These are phyloP conservation scores for Lordiphosa clarofinis DNA, from an alignment of 1,140 invertebrate species.

Conservation along the genomic window DNA sequence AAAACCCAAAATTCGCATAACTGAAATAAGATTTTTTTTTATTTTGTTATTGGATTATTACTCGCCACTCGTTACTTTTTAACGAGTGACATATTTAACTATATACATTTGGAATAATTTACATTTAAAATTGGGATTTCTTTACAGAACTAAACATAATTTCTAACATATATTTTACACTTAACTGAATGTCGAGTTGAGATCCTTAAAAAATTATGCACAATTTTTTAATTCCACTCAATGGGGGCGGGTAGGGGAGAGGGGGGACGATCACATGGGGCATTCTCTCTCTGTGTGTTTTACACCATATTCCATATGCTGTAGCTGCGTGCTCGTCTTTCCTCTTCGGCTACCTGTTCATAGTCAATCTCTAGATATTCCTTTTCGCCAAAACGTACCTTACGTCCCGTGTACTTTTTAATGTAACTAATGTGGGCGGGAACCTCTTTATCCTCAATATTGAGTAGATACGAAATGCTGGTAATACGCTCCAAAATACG, in stretches of 20 bases:
- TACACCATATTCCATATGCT: constrained; percentile 79
- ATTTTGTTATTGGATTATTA: constrained; percentile 22
- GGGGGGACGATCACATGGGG: constrained; percentile 32
- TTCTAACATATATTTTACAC: neutral
- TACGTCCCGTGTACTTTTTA: constrained; percentile 72
- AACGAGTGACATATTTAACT: neutral
- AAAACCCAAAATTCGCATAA: constrained; percentile 26
- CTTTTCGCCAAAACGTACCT: constrained; percentile 73
- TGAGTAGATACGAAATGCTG: constrained; percentile 73
- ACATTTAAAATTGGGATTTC: constrained; percentile 8
- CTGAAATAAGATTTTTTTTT: constrained; percentile 68
- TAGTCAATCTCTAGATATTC: constrained; percentile 78
- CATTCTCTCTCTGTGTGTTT: constrained; percentile 1
- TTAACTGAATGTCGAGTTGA: constrained; percentile 69
- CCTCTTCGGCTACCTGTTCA: constrained; percentile 72
- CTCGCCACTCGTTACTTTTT: constrained; percentile 15
- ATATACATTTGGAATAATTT: constrained; percentile 55
- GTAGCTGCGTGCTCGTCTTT: constrained; percentile 67
- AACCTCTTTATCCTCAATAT: constrained; percentile 74
- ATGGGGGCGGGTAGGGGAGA: constrained; percentile 12
- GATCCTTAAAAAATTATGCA: constrained; percentile 67
- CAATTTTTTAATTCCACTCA: constrained; percentile 67
- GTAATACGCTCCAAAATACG: constrained; percentile 68
- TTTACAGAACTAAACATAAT: too few species aligned
- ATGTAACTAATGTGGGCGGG: constrained; percentile 73